These are phyloP conservation scores for Cheiracanthium punctorium DNA, from an alignment of 2,888 invertebrate genomes.

Conservation along the genomic window DNA sequence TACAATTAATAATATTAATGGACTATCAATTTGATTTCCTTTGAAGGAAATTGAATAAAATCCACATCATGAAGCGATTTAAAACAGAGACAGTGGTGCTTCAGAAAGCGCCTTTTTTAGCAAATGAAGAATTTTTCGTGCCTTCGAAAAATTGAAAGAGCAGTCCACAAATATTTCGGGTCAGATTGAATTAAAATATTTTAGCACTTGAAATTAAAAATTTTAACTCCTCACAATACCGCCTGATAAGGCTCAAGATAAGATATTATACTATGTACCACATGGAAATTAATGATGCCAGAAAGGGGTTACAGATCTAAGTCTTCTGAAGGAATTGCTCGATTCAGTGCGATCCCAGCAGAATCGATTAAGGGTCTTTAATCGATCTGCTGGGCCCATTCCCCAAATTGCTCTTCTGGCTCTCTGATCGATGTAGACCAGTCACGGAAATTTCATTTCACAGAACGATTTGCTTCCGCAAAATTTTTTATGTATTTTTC, in stretches of 20 bases:
- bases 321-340: constrained; percentile 19
- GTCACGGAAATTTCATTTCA: constrained; percentile 58
- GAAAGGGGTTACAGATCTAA: neutral
- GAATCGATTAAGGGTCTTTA: constrained; percentile 50
- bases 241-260: neutral
- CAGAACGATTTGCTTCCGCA: constrained; percentile 41
- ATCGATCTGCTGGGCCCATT: constrained; percentile 43
- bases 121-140: too few relatives aligned
- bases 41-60: too few relatives aligned
- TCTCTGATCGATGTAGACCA: constrained; percentile 54
- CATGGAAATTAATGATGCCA: neutral
- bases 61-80: too few relatives aligned
- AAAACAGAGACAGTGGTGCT: too few relatives aligned
- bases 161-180: too few relatives aligned
- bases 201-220: too few relatives aligned
- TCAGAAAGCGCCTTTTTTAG: too few relatives aligned
- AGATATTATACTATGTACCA: neutral
- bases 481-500: constrained; percentile 26
- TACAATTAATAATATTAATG: too few relatives aligned
- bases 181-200: too few relatives aligned
- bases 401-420: constrained; percentile 43
- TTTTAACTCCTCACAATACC: too few relatives aligned
- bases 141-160: too few relatives aligned
- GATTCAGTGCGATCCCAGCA: constrained; percentile 21
- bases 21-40: too few relatives aligned